A percentile compares a stretch with the other conserved stretches of the same genome.
Conservation (phyloP, 2,113 vertebrate genomes). For the Nothoprocta pentlandii region DNA sequence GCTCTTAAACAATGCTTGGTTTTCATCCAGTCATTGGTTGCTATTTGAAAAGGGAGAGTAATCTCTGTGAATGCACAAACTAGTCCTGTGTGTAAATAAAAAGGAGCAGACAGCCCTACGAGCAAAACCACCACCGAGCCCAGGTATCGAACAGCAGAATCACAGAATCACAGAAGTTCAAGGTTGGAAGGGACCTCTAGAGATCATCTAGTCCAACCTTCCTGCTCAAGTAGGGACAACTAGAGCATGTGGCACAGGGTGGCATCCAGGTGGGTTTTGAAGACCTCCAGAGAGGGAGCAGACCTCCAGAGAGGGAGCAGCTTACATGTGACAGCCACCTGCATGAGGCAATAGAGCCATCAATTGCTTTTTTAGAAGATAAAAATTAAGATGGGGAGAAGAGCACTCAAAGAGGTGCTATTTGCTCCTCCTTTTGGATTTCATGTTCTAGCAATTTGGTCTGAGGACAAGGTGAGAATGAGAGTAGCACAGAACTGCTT, state of each 20-base stretch:
- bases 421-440: background rate
- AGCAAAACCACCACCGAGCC: background rate
- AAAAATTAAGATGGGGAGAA: background rate
- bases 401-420: background rate
- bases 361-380: background rate
- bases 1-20: slow-evolving; percentile 58
- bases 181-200: no score
- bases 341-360: background rate
- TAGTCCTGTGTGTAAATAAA: background rate
- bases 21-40: slow-evolving; percentile 51
- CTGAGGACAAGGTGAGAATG: background rate
- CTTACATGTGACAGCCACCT: background rate
- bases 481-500: background rate
- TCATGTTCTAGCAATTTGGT: background rate
- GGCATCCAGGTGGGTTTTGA: no score
- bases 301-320: background rate
- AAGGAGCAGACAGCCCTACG: background rate
- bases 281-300: no score
- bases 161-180: no score
- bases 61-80: slow-evolving; percentile 26
- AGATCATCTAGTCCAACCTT: no score
- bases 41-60: slow-evolving; percentile 61
- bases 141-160: background rate
- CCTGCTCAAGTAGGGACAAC: no score
- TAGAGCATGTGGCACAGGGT: no score